Evolutionary conservation across 2,888 invertebrate genomes (phyloP), one percentile per base, ranked within the genome.

Genomic region (Drosophila tripunctata): DNA sequence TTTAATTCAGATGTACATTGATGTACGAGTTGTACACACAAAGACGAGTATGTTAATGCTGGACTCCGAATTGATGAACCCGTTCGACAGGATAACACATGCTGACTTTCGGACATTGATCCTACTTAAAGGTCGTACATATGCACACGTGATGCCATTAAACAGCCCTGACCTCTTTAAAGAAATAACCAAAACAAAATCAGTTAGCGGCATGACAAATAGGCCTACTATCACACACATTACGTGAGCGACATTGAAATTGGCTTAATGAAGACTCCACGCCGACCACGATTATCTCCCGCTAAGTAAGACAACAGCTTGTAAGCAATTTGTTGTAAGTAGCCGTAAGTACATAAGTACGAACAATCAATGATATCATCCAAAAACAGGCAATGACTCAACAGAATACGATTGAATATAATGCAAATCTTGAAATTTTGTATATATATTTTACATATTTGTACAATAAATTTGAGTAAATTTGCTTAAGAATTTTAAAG

Each of bases 241-340:
- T 78, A 86, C 76, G 80, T 78, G 83, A 61, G 66, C 68, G 79
- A 83, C 79, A 86, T 82, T 80, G 75, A 68, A 69, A 79, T 58
- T 15, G 57, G 44, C 74, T 61, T 47, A 45, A 41, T 44, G 69
- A 80, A 69, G 69, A 73, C 66, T 57, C 19, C 2, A 73, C 66
- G 54, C 19, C 2, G 38, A 14, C 21, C 10, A 21, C 38, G 27
- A 21, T 50, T 57, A 48, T 41, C 41, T 33, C 3, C 7, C 33
- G 33, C 48, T 17, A 50, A 41, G 36, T 50, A 36, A 15, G 57
- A 48, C 22, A 48, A 27, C 33, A 24, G 56, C n/a, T 48, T 57
- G 48, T 56, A 24, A 55, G 24, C 47, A n/a, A 31, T 21, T 40
- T 45, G 43, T 43, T 17, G 47, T 6, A n/a, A 15, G 38, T 43